Base-by-base conservation (phyloP, 2,888 invertebrate genomes). In the Disparrhopalites patrizii region DNA sequence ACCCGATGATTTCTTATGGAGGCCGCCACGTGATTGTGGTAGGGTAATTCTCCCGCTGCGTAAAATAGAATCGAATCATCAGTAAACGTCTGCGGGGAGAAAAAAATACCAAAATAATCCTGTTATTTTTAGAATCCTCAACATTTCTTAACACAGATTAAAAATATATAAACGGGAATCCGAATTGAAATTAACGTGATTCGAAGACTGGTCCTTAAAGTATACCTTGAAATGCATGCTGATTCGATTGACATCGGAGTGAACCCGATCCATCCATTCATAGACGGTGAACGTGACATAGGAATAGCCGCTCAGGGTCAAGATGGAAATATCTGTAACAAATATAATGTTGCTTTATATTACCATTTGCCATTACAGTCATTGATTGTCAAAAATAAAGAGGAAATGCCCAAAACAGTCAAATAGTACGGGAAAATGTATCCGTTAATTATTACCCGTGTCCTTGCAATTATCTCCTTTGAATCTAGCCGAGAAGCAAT, bases 391-490 rank as follows among this genome's bases (percentile, higher is more conserved):
- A n/a, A n/a, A n/a, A n/a, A n/a, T n/a, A n/a, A n/a, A n/a, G n/a
- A n/a, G n/a, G n/a, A n/a, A n/a, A n/a, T n/a, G n/a, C n/a, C n/a
- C n/a, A n/a, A n/a, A n/a, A n/a, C n/a, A n/a, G n/a, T n/a, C n/a
- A n/a, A n/a, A n/a, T n/a, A n/a, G n/a, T n/a, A n/a, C n/a, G n/a
- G n/a, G n/a, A n/a, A n/a, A n/a, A n/a, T n/a, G n/a, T n/a, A n/a
- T n/a, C n/a, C n/a, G n/a, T n/a, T n/a, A n/a, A n/a, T n/a, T n/a
- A n/a, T n/a, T n/a, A 94, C 94, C 92, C 79, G 90, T 90, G 76
- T 91, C 88, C 81, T 93, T 91, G 81, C 95, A 96, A 73, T 88
- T 87, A 76, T 91, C 90, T 73, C 94, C 95, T 81, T 95, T 94
- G 79, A 92, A 93, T 76, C 87, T 84, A 1, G 93, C 93, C 25